Evolutionary conservation across 2,888 invertebrate genomes (phyloP), one percentile per base, ranked within the genome.

Genomic region (Hylaea fasciaria): DNA sequence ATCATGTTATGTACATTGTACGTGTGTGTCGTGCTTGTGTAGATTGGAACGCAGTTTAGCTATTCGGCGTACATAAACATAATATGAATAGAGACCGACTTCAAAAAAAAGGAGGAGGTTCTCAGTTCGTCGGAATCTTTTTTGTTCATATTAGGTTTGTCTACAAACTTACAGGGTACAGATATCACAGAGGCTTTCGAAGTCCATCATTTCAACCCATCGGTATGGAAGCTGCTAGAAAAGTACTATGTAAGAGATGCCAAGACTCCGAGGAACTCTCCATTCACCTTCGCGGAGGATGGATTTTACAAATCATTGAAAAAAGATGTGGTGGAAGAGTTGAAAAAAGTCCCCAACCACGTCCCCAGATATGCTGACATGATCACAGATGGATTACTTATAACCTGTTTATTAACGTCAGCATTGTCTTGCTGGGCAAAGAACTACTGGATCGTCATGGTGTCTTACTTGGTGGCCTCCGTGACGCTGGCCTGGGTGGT

Each of bases 171-270:
- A 13, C 40, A 95, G 93, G 96, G 96, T 0, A 95, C 95, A 0
- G 96, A 97, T 72, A 96, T 97, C 59, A 96, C 96, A 0, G 96
- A 97, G 87, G 94, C 95, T 7, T 97, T 96, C 73, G 96, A 96
- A 90, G 84, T 93, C 0, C 95, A 96, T 80, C 96, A 97, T 80
- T 75, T 96, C 41, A 92, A 93, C 5, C 84, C 86, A 0, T 83
- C 86, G 0, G 94, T 95, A 0, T 93, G 94, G 71, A 92, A 69
- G 57, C 60, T 63, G 62, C 47, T 67, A 12, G 66, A 67, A 11
- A 69, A 66, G 75, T 85, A 73, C 72, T 95, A 93, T 77, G 91
- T 96, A 0, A 89, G 94, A 22, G 93, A 95, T 48, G 95, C 96
- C 0, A 87, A 79, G 45, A 87, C 90, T 1, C 93, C 94, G 0